Conservation (phyloP, 1,140 invertebrate genomes). For the Apocrypta bakeri region DNA sequence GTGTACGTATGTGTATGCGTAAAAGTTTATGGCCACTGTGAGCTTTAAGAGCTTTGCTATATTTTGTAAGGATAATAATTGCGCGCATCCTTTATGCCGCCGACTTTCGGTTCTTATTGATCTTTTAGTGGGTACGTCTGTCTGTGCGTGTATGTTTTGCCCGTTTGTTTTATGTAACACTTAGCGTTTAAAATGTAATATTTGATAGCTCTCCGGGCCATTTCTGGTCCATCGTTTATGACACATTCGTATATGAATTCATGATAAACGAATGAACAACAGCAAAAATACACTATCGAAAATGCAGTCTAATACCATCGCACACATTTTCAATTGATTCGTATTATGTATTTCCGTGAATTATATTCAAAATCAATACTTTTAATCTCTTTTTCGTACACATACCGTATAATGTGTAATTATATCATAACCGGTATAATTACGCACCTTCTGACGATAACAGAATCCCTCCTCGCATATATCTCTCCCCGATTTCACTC, state of each 20-base stretch:
- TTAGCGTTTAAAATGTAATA: too few species aligned
- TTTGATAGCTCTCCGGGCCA: too few species aligned
- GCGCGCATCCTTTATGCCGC: background rate
- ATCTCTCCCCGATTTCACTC: too few species aligned
- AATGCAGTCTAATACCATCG: too few species aligned
- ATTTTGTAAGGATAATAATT: background rate
- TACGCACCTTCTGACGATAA: too few species aligned
- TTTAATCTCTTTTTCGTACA: background rate
- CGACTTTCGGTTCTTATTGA: background rate
- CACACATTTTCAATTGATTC: background rate
- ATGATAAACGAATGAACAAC: too few species aligned
- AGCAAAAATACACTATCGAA: too few species aligned
- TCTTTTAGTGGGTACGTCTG: background rate
- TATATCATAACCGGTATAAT: too few species aligned
- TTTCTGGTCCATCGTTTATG: too few species aligned
- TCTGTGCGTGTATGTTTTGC: background rate
- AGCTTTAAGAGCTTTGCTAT: background rate
- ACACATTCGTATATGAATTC: too few species aligned
- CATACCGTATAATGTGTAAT: too few species aligned
- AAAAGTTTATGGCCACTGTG: background rate
- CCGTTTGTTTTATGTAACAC: background rate
- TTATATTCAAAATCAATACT: too few species aligned
- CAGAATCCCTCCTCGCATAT: background rate
- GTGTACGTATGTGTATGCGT: background rate
- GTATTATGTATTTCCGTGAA: background rate